Base-by-base conservation (phyloP, 2,888 invertebrate genomes). In the Taphrorychus bicolor region DNA sequence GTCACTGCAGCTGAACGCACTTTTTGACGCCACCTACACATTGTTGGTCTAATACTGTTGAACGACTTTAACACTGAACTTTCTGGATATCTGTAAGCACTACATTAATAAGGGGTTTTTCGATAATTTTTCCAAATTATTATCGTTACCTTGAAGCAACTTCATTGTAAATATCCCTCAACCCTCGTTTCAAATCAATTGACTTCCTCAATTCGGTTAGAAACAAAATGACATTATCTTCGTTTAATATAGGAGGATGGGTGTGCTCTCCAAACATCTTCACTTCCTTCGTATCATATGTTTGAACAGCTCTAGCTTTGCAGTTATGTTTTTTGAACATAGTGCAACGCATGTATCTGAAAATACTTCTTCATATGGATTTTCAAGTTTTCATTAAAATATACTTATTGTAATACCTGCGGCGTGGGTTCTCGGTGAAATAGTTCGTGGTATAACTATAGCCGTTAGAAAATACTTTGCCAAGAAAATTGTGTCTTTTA, bases 361-460 rank as follows among this genome's bases (percentile, higher is more conserved):
- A 66, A 69, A 49, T 2, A n/a, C n/a, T n/a, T n/a, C n/a, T n/a
- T n/a, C n/a, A n/a, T n/a, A n/a, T n/a, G 2, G 17, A 19, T 45
- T 19, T 21, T 7, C 40, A 32, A 32, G 42, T 41, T 9, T 40
- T 42, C n/a, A 16, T 19, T 41, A 49, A 54, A 59, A 53, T 61
- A 57, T 71, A 5, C 14, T 48, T 5, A n/a, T 7, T n/a, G n/a
- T n/a, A n/a, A 21, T 9, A 75, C 76, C 76, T 73, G 63, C 73
- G 74, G 11, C 73, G 70, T 32, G 76, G 75, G 63, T 48, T 62
- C 16, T 71, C 73, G 53, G 71, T 71, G 49, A 74, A 71, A 56
- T 76, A 75, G 69, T 75, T 76, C 42, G 75, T 77, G 62, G 73
- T 74, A 70, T 77, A 77, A 59, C 72, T 70, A 72, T 76, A 76